These are phyloP conservation scores for Drosophila paramelanica DNA, from an alignment of 2,888 invertebrate genomes.

Conservation along the genomic window DNA sequence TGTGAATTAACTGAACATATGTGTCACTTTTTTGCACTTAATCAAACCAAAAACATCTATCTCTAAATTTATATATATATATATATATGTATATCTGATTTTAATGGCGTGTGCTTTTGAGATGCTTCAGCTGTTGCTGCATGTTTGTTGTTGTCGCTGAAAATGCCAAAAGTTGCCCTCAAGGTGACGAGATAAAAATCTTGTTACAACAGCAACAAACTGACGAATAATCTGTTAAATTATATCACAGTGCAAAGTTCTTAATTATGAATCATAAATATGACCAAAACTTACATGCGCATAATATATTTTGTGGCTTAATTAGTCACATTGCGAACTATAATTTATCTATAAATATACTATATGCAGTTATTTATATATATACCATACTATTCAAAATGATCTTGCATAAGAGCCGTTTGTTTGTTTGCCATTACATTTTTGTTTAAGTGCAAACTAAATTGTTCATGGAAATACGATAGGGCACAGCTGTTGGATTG, in stretches of 20 bases:
- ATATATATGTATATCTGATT: conserved; percentile 15
- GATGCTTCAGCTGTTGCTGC: conserved; percentile 51
- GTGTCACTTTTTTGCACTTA: conserved; percentile 37
- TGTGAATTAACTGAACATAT: conserved; percentile 35
- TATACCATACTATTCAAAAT: conserved; percentile 20
- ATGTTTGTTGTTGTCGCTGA: conserved; percentile 33
- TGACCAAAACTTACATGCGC: neutral
- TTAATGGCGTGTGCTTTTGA: conserved; percentile 15
- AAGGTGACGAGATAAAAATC: conserved; percentile 60
- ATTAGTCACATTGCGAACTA: neutral
- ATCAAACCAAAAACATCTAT: conserved; percentile 47
- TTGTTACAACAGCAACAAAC: conserved; percentile 34
- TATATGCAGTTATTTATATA: conserved; percentile 4
- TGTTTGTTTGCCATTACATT: conserved; percentile 31
- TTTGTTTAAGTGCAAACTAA: conserved; percentile 34
- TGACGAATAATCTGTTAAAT: conserved; percentile 31
- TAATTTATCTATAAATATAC: neutral
- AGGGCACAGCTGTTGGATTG: conserved; percentile 40
- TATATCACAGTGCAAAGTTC: conserved; percentile 18
- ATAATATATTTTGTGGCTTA: neutral
- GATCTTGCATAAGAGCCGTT: conserved; percentile 54
- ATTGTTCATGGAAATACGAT: conserved; percentile 28
- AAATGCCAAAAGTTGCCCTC: conserved; percentile 46
- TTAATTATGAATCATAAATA: conserved; percentile 25
- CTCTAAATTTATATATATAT: conserved; percentile 29